Percentiles rank a stretch among this genome's conserved stretches.
Evolutionary conservation across 2,113 vertebrate species (phyloP).

Genomic region (Hippocampus barbouri): DNA sequence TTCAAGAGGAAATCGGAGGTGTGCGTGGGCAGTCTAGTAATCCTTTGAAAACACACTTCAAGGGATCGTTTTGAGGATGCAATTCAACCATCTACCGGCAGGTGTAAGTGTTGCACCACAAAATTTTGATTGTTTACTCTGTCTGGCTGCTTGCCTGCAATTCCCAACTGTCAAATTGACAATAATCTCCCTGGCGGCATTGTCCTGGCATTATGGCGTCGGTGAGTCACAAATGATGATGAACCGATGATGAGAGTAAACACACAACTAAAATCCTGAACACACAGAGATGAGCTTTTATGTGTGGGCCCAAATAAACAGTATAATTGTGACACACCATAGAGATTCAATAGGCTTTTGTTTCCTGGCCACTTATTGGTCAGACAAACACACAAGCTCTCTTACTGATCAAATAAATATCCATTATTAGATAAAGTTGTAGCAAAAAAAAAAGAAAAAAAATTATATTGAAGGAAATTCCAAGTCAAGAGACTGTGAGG

Average conservation of each 20-base stretch:
- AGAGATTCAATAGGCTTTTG: neutral
- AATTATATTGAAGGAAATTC: neutral
- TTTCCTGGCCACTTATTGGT: neutral
- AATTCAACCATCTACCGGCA: constrained; percentile 38
- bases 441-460: neutral
- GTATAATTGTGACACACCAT: neutral
- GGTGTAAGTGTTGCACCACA: constrained; percentile 57
- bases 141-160: neutral
- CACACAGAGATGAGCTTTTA: neutral
- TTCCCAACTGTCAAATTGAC: neutral
- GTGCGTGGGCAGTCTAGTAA: constrained; percentile 11
- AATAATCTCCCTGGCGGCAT: neutral
- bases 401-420: neutral
- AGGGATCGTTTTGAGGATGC: constrained; percentile 3
- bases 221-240: constrained; percentile 5
- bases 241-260: constrained; percentile 7
- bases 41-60: constrained; percentile 1
- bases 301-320: neutral
- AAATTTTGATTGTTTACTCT: neutral
- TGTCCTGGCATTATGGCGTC: neutral
- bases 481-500: neutral
- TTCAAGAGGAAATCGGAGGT: constrained; percentile 15
- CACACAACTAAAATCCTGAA: neutral
- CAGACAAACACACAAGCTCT: neutral
- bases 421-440: neutral